These are phyloP conservation scores for Bradysia coprophila DNA, from an alignment of 1,140 invertebrate species.

Conservation along the genomic window DNA sequence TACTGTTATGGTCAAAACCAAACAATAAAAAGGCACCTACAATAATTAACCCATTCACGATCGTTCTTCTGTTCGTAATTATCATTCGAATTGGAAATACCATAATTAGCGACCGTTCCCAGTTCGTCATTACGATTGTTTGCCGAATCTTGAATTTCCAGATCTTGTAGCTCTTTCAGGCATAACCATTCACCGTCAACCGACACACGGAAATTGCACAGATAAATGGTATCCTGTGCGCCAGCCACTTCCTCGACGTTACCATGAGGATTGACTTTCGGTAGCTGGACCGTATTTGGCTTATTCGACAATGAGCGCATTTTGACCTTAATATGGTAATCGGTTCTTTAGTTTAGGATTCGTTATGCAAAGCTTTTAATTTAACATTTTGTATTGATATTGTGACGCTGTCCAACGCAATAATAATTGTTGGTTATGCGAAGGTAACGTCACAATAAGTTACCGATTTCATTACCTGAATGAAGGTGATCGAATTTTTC, in stretches of 20 bases:
- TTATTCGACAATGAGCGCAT: not conserved
- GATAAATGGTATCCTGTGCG: conserved; percentile 88
- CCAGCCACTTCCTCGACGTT: conserved; percentile 38
- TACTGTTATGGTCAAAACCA: not conserved
- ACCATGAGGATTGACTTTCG: conserved; percentile 16
- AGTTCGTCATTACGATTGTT: conserved; percentile 1
- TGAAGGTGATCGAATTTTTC: no score
- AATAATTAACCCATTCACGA: conserved; percentile 7
- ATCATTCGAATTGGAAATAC: conserved; percentile 2
- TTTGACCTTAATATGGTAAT: no score
- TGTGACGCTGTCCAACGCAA: no score
- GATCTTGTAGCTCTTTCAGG: conserved; percentile 79
- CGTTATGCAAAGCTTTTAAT: no score
- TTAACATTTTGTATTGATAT: no score
- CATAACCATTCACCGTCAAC: conserved; percentile 97
- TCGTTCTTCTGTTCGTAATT: conserved; percentile 3
- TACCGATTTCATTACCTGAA: no score
- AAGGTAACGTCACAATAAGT: no score
- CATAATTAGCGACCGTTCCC: conserved; percentile 1
- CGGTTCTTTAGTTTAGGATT: no score
- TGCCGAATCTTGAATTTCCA: conserved; percentile 48
- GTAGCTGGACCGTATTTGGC: conserved; percentile 9
- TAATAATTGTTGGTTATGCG: no score
- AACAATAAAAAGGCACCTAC: conserved; percentile 5
- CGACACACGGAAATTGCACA: conserved; percentile 92